A percentile compares a stretch with the other conserved stretches of the same genome.
Conservation (phyloP, 2,113 vertebrate species). For the Pollimyrus isidori region DNA sequence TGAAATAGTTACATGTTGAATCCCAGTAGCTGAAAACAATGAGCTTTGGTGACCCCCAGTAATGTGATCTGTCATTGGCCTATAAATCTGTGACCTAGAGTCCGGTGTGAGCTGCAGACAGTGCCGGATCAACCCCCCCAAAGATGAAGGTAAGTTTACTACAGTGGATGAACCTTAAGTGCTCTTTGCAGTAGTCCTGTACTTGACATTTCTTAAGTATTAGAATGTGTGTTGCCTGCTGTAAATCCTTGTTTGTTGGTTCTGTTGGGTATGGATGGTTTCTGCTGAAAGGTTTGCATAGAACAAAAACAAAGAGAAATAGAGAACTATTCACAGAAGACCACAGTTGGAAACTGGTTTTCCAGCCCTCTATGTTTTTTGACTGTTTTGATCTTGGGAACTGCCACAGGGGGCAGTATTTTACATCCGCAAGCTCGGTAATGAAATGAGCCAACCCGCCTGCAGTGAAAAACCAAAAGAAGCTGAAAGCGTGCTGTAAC, state of each 20-base stretch:
- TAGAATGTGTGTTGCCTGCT: not conserved
- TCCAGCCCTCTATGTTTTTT: not conserved
- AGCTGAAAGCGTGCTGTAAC: not conserved
- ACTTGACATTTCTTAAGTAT: not conserved
- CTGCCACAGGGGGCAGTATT: not conserved
- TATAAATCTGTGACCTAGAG: constrained; percentile 32
- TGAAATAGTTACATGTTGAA: not conserved
- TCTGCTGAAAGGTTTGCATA: not conserved
- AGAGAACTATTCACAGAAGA: not conserved
- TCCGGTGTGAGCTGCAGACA: constrained; percentile 45
- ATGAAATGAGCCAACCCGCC: not conserved
- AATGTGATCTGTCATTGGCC: constrained; percentile 4
- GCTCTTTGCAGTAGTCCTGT: not conserved
- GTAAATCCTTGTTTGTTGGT: not conserved
- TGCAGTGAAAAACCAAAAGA: not conserved
- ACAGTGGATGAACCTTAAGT: not conserved
- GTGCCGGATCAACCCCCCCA: rapidly evolving
- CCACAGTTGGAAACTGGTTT: not conserved
- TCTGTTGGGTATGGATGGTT: not conserved
- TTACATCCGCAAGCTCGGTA: not conserved
- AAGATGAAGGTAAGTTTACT: constrained; percentile 24
- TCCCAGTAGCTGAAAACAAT: not conserved
- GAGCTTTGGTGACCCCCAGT: not conserved
- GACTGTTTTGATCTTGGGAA: not conserved
- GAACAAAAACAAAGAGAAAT: not conserved